Percentiles rank a stretch among this genome's conserved stretches.
Evolutionary conservation across 2,888 invertebrate genomes (phyloP).

Genomic region (Hyppa rectilinea): DNA sequence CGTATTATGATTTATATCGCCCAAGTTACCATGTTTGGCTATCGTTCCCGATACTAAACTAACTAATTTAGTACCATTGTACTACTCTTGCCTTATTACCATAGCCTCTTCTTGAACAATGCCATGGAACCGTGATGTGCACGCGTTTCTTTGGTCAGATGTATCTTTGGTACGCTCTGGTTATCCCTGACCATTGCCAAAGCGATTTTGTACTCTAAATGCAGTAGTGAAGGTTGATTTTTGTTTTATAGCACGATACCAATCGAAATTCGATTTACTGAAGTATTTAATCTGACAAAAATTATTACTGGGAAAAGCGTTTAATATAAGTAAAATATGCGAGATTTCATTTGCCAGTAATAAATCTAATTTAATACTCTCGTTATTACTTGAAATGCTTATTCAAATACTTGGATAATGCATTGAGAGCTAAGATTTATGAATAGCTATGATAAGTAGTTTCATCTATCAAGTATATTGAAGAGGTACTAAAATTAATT

Average conservation of each 20-base stretch:
- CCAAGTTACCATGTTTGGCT: constrained; percentile 79
- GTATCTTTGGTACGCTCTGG: constrained; percentile 29
- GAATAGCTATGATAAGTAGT: constrained; percentile 11
- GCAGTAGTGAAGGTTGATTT: background rate
- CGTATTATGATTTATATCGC: constrained; percentile 80
- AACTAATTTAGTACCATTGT: constrained; percentile 82
- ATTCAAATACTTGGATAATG: constrained; percentile 39
- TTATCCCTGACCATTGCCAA: background rate
- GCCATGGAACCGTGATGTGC: constrained; percentile 49
- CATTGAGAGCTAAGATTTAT: constrained; percentile 30
- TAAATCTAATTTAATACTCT: constrained; percentile 47
- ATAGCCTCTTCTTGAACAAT: constrained; percentile 72
- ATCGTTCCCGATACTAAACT: constrained; percentile 76
- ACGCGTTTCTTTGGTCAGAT: constrained; percentile 24
- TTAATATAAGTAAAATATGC: constrained; percentile 39
- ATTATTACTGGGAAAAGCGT: constrained; percentile 19
- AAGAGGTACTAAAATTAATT: constrained; percentile 5
- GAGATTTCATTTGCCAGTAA: constrained; percentile 31
- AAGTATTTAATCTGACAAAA: constrained; percentile 34
- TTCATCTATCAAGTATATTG: constrained; percentile 22
- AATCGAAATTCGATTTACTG: constrained; percentile 44
- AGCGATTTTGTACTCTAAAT: constrained; percentile 26
- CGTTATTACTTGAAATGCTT: constrained; percentile 29
- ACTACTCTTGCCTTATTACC: constrained; percentile 71
- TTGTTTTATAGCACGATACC: background rate